Conservation (phyloP, 2,797 vertebrate species). For the Sebastes itinus region DNA sequence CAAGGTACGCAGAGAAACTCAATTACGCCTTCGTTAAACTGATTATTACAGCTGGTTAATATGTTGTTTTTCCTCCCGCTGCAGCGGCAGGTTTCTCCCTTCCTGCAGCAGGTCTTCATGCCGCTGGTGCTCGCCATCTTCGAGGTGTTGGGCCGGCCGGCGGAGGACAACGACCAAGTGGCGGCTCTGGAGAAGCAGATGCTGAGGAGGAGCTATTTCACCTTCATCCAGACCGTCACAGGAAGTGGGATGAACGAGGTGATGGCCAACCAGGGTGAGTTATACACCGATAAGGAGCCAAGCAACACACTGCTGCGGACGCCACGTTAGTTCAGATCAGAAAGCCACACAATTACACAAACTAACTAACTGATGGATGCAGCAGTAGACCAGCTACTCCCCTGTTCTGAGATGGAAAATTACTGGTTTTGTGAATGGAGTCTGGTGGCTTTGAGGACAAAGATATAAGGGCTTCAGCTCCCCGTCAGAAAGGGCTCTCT, state of each 20-base stretch:
- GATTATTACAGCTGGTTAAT: neutral
- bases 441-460: too few relatives aligned
- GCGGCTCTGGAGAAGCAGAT: constrained; percentile 97
- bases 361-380: too few relatives aligned
- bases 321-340: too few relatives aligned
- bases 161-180: constrained; percentile 96
- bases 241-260: constrained; percentile 97
- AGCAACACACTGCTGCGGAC: too few relatives aligned
- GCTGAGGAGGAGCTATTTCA: constrained; percentile 95
- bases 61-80: neutral
- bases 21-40: too few relatives aligned
- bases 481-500: too few relatives aligned
- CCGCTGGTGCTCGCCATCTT: constrained; percentile 95
- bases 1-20: constrained; percentile 84
- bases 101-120: constrained; percentile 99
- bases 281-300: too few relatives aligned
- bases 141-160: constrained; percentile 91
- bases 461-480: too few relatives aligned
- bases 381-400: too few relatives aligned
- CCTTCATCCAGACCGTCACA: constrained; percentile 93
- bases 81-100: constrained; percentile 94
- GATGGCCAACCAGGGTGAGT: constrained; percentile 93
- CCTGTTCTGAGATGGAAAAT: too few relatives aligned
- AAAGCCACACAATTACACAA: too few relatives aligned
- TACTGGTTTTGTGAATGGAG: too few relatives aligned